Percentiles rank a stretch among this genome's conserved stretches.
Evolutionary conservation across 2,888 invertebrate species (phyloP).

Genomic region (Amphipoea oculea): DNA sequence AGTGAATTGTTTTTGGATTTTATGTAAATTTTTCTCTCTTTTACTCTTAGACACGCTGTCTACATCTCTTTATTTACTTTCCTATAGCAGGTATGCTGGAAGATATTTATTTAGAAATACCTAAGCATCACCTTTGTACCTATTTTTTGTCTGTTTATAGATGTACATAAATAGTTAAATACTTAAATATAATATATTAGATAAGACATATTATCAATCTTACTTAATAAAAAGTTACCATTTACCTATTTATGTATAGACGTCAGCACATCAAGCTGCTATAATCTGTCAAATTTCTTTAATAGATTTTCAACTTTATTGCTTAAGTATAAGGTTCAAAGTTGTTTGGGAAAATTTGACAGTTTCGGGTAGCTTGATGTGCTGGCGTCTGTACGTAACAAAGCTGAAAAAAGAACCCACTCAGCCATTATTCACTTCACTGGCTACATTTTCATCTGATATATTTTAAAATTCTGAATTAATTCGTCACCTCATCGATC

Average conservation of each 20-base stretch:
- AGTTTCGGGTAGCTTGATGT: no score
- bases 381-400: not conserved
- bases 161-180: no score
- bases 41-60: not conserved
- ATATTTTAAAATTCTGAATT: conserved; percentile 39
- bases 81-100: not conserved
- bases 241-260: no score
- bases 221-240: not conserved
- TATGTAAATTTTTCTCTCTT: not conserved
- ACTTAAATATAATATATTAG: not conserved
- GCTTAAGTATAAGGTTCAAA: no score
- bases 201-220: not conserved
- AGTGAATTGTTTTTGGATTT: not conserved
- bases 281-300: no score
- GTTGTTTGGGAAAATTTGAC: no score
- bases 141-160: not conserved
- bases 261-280: no score
- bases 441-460: conserved; percentile 4
- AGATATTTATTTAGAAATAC: not conserved
- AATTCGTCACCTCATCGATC: conserved; percentile 37
- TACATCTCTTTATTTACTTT: not conserved
- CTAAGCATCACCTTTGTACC: not conserved
- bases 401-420: not conserved
- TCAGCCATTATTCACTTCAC: conserved; percentile 20
- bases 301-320: no score